Conservation (phyloP, 1,140 invertebrate genomes). For the Meloidogyne hapla region DNA sequence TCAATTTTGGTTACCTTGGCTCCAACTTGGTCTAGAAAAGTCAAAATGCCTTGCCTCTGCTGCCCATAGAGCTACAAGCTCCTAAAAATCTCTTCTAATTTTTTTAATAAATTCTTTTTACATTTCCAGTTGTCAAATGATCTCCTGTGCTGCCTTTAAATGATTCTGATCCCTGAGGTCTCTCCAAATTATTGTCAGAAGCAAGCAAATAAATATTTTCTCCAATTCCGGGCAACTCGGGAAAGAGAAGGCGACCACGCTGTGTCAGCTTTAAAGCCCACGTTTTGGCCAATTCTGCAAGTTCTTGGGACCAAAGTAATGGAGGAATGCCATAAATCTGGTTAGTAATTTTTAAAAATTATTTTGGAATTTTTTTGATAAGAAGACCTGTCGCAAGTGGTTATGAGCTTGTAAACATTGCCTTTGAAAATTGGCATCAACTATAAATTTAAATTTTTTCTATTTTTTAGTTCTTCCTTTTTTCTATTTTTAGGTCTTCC, state of each 20-base stretch:
- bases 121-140: conserved; percentile 58
- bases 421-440: conserved; percentile 62
- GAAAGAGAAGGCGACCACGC: conserved; percentile 59
- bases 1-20: conserved; percentile 49
- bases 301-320: conserved; percentile 53
- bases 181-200: conserved; percentile 19
- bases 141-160: conserved; percentile 33
- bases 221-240: conserved; percentile 61
- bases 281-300: conserved; percentile 61
- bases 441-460: conserved; percentile 23
- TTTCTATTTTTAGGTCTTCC: conserved; percentile 6
- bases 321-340: conserved; percentile 27
- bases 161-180: not conserved
- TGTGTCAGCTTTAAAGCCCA: conserved; percentile 63
- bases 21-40: conserved; percentile 56
- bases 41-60: conserved; percentile 46
- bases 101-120: not conserved
- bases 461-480: not conserved
- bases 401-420: conserved; percentile 64
- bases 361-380: too few species aligned
- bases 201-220: conserved; percentile 56
- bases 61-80: conserved; percentile 60
- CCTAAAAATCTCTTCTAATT: conserved; percentile 2
- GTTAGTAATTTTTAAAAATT: not conserved
- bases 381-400: conserved; percentile 40